Base-by-base conservation (phyloP, 2,113 vertebrate genomes). In the Condylura cristata region DNA sequence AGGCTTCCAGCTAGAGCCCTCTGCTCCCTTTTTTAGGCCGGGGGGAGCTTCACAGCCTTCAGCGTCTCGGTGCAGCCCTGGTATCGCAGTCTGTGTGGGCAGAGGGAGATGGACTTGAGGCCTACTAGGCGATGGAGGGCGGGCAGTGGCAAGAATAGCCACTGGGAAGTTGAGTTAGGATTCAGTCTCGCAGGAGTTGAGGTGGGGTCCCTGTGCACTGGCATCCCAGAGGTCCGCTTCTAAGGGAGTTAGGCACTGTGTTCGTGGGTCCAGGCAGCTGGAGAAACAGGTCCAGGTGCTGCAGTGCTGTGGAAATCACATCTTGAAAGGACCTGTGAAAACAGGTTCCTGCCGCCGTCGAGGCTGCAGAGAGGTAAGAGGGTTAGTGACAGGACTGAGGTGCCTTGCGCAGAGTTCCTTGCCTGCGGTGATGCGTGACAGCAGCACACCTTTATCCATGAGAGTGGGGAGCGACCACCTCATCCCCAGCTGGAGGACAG, bases 401-500 rank as follows among this genome's bases (percentile, higher is more conserved):
- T 74, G 34, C 89, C 89, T 46, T 26, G 86, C 78, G 56, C 22
- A 28, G 48, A 56, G 61, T 70, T 14, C 66, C 72, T 46, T 41
- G 65, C 60, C 89, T 48, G 7, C 3, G 3, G 39, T 51, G 80
- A 66, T 70, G 22, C 56, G 90, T 84, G 72, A 71, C 80, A 91
- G 56, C 4, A 0, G 30, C 71, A 60, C 30, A 58, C 68, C 83
- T n/a, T 74, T 32, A 70, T 76, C 70, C 65, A 30, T 91, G 66
- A 90, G 71, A 6, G 1, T 1, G 34, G 56, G 83, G 60, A 96
- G 53, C 87, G 90, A 75, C 87, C 28, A 0, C 66, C 2, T 0
- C 79, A 84, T 89, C 86, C 78, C 68, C 75, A 81, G 65, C 71
- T 80, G 48, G 80, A 93, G 66, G 87, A 84, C 60, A 72, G 75